Evolutionary conservation across 2,797 vertebrate species (phyloP), one percentile per base, ranked within the genome.

Genomic region (Peromyscus melanophrys): DNA sequence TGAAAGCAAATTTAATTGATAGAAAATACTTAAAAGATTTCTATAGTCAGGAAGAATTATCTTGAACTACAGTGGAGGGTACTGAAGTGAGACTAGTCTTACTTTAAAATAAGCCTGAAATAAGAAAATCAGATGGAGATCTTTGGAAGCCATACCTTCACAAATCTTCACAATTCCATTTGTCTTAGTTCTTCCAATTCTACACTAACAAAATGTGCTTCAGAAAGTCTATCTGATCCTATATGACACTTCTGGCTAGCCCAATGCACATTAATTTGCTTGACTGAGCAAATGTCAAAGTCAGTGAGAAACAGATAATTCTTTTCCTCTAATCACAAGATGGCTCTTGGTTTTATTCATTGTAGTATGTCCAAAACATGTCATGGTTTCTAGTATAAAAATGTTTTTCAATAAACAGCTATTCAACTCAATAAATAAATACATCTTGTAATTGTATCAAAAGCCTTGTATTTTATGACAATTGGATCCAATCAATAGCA

Each of bases 71-170:
- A 77, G 46, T 63, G n/a, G 21, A 25, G 10, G 9, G 37, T 23
- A 49, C 5, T 57, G 46, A 83, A 57, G 75, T 19, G 71, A 27
- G 73, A 4, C 1, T 59, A 84, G 8, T 25, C 17, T 84, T 93
- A 80, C 78, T 91, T 90, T 73, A 80, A 93, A 93, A 61, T n/a
- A 92, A 43, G 8, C 1, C 61, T 90, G 17, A 63, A 57, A 92
- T 71, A 16, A 73, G 23, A 83, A 77, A 77, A 82, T 40, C 17
- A 92, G 13, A 37, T 61, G 12, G 1, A 52, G 16, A 57, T 21
- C 23, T 69, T 81, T 89, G 12, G 77, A 77, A 77, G 16, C 0
- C 11, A 37, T 37, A 31, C 1, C 9, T 49, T 85, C 37, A 69
- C 31, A n/a, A 77, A 94, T 49, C 13, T 82, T 82, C 23, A 12